phyloP scores from a whole-genome alignment of 2,113 vertebrate species.

The Aix galericulata region DNA sequence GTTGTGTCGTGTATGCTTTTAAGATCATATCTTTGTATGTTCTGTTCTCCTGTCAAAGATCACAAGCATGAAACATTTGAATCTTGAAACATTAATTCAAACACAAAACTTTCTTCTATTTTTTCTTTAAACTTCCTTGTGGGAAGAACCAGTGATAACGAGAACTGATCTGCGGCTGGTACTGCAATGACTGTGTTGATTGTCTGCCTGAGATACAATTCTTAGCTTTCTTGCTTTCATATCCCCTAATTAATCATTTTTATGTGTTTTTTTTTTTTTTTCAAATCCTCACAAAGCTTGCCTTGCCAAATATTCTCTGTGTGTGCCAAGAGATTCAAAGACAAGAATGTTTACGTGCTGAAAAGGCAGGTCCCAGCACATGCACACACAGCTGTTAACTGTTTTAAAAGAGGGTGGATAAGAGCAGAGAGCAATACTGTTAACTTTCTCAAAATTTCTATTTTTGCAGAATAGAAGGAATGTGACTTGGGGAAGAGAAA shows the following conservation, averaged over 20 bases:
- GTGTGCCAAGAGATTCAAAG: constrained; percentile 39
- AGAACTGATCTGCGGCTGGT: neutral
- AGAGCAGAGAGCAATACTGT: neutral
- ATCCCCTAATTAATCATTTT: constrained; percentile 17
- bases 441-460: neutral
- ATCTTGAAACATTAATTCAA: neutral
- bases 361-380: constrained; percentile 50
- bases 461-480: neutral
- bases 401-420: neutral
- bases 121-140: neutral
- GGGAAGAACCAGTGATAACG: neutral
- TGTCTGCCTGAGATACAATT: neutral
- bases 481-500: neutral
- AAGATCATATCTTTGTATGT: neutral
- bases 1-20: neutral
- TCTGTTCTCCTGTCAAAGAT: neutral
- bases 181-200: neutral
- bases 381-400: neutral
- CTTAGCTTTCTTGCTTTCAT: neutral
- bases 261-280: neutral
- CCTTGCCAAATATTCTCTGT: neutral
- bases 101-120: neutral
- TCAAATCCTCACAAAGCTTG: neutral
- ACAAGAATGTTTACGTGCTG: constrained; percentile 15
- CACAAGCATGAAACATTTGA: neutral